Evolutionary conservation across 2,888 invertebrate genomes (phyloP), one percentile per base, ranked within the genome.

Genomic region (Agelastica alni): DNA sequence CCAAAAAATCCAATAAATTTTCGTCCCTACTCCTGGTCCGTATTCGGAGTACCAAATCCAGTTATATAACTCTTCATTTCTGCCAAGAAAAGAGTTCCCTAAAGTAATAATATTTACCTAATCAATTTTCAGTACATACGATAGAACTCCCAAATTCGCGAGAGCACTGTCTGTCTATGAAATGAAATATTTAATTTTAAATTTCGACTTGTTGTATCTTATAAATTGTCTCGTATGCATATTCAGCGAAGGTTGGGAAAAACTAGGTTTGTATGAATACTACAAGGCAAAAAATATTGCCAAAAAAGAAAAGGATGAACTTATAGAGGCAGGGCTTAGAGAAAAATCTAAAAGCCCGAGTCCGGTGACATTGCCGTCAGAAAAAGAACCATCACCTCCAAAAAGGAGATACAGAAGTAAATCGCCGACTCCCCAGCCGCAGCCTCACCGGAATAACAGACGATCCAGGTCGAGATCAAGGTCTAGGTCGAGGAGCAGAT

Each of bases 211-310:
- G 26, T 55, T 53, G 48, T 54, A 22, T 58, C 54, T 60, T 45
- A 60, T 58, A 34, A 60, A 56, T 49, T 49, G 22, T 49, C 31
- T 49, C 49, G 14, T 49, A 22, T 49, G 41, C 30, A 30, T 32
- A 49, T 59, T 49, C 75, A 89, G 89, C 76, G 97, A 98, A 77
- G 98, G 98, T 20, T 99, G 98, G 98, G 99, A 99, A 77, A 95
- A 95, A 77, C 81, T 97, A 70, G 97, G 96, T 59, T 81, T 99
- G 49, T 96, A 96, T 76, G 98, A 99, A 78, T 99, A 96, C 79
- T 97, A 94, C 79, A 94, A 95, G 79, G 93, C 95, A 4, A 99
- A 98, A 78, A 92, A 94, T 75, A 85, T 87, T 55, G 94, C 96
- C 1, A 86, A 88, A 64, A 93, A 92, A 72, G 86, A 89, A 71